A percentile compares a stretch with the other conserved stretches of the same genome.
phyloP scores from a whole-genome alignment of 2,888 invertebrate genomes.

The Sericinus montela region DNA sequence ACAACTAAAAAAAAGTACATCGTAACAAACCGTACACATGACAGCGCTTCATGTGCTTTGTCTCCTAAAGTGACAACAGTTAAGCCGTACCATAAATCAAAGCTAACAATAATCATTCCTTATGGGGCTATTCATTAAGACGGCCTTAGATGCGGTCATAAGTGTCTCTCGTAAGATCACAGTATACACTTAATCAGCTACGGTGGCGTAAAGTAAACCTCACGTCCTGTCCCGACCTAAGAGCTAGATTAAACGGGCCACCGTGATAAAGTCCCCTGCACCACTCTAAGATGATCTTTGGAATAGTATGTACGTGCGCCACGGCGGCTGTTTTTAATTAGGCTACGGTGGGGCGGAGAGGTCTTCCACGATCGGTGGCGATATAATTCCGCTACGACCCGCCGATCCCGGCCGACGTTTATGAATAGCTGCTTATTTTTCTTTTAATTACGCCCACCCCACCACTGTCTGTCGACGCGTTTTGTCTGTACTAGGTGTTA shows the following conservation, averaged over 20 bases:
- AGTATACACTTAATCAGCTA: slow-evolving; percentile 35
- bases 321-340: slow-evolving; percentile 23
- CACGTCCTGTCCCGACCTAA: slow-evolving; percentile 51
- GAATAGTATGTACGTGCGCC: slow-evolving; percentile 21
- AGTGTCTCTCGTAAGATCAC: slow-evolving; percentile 33
- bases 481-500: slow-evolving; percentile 33
- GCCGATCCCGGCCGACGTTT: slow-evolving; percentile 66
- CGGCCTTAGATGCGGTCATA: slow-evolving; percentile 29
- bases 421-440: slow-evolving; percentile 77
- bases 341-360: slow-evolving; percentile 29
- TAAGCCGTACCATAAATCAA: slow-evolving; percentile 25
- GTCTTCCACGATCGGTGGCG: slow-evolving; percentile 42
- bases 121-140: slow-evolving; percentile 28
- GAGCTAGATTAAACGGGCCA: slow-evolving; percentile 73
- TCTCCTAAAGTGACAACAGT: neutral
- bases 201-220: slow-evolving; percentile 33
- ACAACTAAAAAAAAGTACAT: too few relatives aligned
- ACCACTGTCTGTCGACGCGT: slow-evolving; percentile 50
- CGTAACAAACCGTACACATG: too few relatives aligned
- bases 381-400: slow-evolving; percentile 58
- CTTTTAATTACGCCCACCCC: slow-evolving; percentile 72
- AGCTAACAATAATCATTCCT: slow-evolving; percentile 30
- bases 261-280: slow-evolving; percentile 56
- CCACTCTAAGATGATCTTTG: slow-evolving; percentile 42
- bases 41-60: too few relatives aligned